Evolutionary conservation across 2,888 invertebrate species (phyloP), one percentile per base, ranked within the genome.

Genomic region (Anthrax anthrax): DNA sequence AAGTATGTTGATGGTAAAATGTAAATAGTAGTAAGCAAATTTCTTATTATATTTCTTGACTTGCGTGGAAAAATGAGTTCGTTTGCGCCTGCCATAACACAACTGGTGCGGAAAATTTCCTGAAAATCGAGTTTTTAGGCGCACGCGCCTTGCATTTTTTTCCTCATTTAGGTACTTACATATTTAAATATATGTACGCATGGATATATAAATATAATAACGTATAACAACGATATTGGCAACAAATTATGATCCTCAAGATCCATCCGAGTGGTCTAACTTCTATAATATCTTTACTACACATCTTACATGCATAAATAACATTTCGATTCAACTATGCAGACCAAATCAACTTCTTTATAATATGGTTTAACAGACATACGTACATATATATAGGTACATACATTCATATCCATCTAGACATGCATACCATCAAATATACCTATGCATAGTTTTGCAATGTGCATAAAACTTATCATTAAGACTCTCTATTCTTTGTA

Each of bases 81-180:
- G 58, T 62, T 61, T 61, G 57, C 61, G 62, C 62, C 58, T 62
- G 61, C 62, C 61, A 62, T 59, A 61, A 60, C 54, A 46, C 38
- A 43, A 47, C 50, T 23, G 50, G 50, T 49, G 51, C 52, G 50
- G 52, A 52, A 54, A 53, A 51, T 52, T 54, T 54, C 54, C 50
- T 50, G 54, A 54, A 53, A 47, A 50, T 54, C 54, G 47, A 48
- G 54, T 54, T 54, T 32, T 46, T 18, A 18, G 40, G 37, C 39
- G 45, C 45, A 45, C 45, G 45, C 45, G 45, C 36, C 45, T 45
- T 45, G 37, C 40, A 45, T 4, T 12, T 12, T 5, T 12, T 32
- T 32, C 12, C 12, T 12, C 23, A 23, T 23, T 4, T 23, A 23
- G 4, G 8, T 23, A 8, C 23, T 6, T 23, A 8, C 8, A 23